Evolutionary conservation across 1,140 invertebrate species (phyloP), one percentile per base, ranked within the genome.

Genomic region (Drosophila mayri): DNA sequence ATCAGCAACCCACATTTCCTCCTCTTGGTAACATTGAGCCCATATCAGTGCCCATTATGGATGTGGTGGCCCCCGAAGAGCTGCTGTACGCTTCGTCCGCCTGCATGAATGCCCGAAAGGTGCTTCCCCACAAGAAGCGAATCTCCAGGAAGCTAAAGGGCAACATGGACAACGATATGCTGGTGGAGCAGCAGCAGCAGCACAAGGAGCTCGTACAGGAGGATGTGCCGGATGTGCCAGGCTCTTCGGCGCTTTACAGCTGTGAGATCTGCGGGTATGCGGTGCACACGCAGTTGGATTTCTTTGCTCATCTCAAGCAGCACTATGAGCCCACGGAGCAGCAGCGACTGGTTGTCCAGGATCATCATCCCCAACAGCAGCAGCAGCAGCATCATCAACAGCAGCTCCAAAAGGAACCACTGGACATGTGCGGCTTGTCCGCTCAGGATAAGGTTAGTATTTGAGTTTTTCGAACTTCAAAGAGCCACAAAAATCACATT

Each of bases 241-340:
- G 32, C 20, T 55, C 52, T 10, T 5, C 68, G 1, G 40, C 83
- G 9, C 67, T 81, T 11, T 96, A 95, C 75, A 94, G 94, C 58
- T 97, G 96, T 86, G 95, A 96, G 91, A 91, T 96, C 8, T 97
- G 96, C 83, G 93, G 93, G 30, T 94, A 94, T 70, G 93, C 92
- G 28, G 95, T 95, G 85, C 92, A 92, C 38, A 94, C 94, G 68
- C 96, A 97, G 80, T 88, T 96, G 22, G 94, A 94, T 63, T 97
- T 97, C 84, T 97, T 96, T 91, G 95, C 96, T 76, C 96, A 97
- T 90, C 93, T 97, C 4, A 96, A 96, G 93, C 91, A 93, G 44
- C 96, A 97, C 88, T 97, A 97, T 92, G 96, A 96, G 80, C 95
- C 73, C 22, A 57, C 54, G 25, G 46, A 76, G 32, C 85, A 76